Evolutionary conservation across 2,113 vertebrate species (phyloP), one percentile per base, ranked within the genome.

Genomic region (Climacteris rufus): DNA sequence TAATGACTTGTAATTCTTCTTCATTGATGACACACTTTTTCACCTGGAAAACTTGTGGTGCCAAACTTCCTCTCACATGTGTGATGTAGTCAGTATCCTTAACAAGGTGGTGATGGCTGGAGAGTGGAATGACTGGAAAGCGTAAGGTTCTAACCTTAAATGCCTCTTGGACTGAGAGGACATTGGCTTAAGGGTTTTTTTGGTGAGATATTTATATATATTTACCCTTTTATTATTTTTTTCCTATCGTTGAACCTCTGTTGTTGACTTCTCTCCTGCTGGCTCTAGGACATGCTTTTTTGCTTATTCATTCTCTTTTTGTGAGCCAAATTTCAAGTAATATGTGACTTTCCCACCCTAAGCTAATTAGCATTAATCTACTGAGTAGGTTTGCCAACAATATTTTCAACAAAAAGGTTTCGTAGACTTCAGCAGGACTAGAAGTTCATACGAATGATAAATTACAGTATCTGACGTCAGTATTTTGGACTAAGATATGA

Each of bases 1-100:
- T 95, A 94, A 94, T 92, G 84, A 69, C 54, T 64, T 74, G 89
- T 88, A 95, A 97, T 97, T 95, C 79, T 91, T 95, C 66, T 93
- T 94, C 80, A n/a, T 49, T 40, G 78, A 45, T 93, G 91, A 72
- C 87, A 94, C 23, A 61, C 90, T 94, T 96, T 88, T 94, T 87
- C 96, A 94, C 93, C 96, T 96, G 91, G 76, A 90, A 76, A 92
- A 83, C 87, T 76, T 78, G 85, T 42, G 49, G 69, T 82, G 45
- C 35, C 86, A 83, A 92, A 74, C 80, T 83, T 94, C 92, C 56
- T 59, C 50, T 88, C 56, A 8, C 45, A 64, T 90, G 79, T 89
- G 50, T 0, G 10, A 33, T 23, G 31, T 5, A 84, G 93, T 89
- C 80, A 61, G 37, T n/a, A 13, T 31, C 87, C 25, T 50, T 66